These are phyloP conservation scores for Frankliniella fusca DNA, from an alignment of 2,888 invertebrate species.

Conservation along the genomic window DNA sequence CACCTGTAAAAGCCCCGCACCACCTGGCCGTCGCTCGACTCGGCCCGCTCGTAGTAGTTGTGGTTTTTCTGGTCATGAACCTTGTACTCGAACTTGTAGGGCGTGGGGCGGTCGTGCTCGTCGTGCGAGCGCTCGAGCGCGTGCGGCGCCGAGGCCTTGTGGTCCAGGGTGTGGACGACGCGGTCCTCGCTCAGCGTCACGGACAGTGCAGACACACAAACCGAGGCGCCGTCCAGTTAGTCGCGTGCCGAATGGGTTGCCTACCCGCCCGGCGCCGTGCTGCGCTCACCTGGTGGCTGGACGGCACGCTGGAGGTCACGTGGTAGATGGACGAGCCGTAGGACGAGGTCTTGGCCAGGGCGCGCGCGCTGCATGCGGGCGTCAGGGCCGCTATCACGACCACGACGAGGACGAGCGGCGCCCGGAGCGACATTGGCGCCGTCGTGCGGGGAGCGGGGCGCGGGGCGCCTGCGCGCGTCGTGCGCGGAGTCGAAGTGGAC, in stretches of 20 bases:
- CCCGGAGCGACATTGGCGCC: background rate
- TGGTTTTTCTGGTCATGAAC: conserved; percentile 3
- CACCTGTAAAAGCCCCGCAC: conserved; percentile 3
- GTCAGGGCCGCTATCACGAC: background rate
- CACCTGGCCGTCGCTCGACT: conserved; percentile 10
- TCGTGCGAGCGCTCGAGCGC: conserved; percentile 1
- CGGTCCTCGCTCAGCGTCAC: background rate
- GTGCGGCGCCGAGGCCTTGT: background rate
- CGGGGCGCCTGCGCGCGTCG: background rate
- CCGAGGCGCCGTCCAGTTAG: too few species aligned
- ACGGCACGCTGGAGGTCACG: background rate
- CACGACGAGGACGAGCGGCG: background rate
- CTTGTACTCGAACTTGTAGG: conserved; percentile 22
- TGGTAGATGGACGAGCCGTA: conserved; percentile 17
- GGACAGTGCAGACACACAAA: background rate
- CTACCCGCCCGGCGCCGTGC: background rate
- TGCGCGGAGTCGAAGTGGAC: too few species aligned
- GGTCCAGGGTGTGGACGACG: background rate
- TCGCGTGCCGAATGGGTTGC: background rate
- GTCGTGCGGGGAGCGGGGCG: too few species aligned
- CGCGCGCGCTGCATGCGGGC: background rate
- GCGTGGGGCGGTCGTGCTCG: background rate
- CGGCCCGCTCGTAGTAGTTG: conserved; percentile 16
- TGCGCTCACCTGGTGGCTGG: background rate
- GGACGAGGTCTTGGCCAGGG: background rate